phyloP scores from a whole-genome alignment of 2,797 vertebrate species.

The Lithobates sylvaticus region DNA sequence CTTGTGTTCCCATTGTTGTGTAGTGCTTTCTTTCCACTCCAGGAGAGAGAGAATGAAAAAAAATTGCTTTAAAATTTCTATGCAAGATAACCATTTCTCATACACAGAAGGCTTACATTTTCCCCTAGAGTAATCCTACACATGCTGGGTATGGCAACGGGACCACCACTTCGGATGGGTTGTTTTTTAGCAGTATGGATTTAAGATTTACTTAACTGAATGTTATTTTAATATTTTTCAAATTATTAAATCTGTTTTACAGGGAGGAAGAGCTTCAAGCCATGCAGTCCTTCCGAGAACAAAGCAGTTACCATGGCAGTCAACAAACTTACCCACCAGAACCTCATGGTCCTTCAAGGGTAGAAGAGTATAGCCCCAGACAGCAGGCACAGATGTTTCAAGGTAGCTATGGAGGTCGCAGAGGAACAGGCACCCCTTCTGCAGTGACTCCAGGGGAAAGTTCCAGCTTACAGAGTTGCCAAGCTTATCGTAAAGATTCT shows the following conservation, averaged over 20 bases:
- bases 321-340: constrained; percentile 82
- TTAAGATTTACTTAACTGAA: neutral
- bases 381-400: constrained; percentile 83
- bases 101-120: too few relatives aligned
- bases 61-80: too few relatives aligned
- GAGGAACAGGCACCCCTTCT: constrained; percentile 81
- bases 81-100: too few relatives aligned
- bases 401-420: constrained; percentile 82
- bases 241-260: constrained; percentile 8
- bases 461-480: constrained; percentile 83
- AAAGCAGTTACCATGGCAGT: constrained; percentile 84
- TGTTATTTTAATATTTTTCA: neutral
- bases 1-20: too few relatives aligned
- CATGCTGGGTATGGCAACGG: too few relatives aligned
- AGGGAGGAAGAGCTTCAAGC: constrained; percentile 70
- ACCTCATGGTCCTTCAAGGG: constrained; percentile 75
- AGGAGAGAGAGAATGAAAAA: too few relatives aligned
- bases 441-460: constrained; percentile 85
- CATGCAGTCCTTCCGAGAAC: constrained; percentile 86
- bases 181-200: too few relatives aligned
- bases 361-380: constrained; percentile 80
- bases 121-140: too few relatives aligned
- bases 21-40: too few relatives aligned
- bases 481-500: constrained; percentile 91
- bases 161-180: too few relatives aligned